Conservation (phyloP, 2,113 vertebrate genomes). For the Pavo muticus region DNA sequence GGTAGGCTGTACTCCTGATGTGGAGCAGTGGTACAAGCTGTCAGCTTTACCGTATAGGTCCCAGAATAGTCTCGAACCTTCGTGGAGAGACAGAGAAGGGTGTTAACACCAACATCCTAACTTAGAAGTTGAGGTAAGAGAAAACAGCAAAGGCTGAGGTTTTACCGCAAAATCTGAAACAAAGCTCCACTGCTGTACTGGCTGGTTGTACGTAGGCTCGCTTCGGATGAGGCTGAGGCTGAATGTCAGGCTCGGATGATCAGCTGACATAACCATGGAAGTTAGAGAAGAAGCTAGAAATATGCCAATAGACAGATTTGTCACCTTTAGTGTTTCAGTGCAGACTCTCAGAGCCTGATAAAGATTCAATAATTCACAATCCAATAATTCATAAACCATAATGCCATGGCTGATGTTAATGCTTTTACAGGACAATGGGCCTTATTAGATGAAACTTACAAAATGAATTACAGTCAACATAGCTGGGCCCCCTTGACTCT, state of each 20-base stretch:
- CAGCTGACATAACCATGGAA: slow-evolving; percentile 87
- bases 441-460: slow-evolving; percentile 7
- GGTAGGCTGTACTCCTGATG: slow-evolving; percentile 87
- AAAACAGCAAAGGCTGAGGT: neutral
- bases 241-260: slow-evolving; percentile 89
- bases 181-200: slow-evolving; percentile 93
- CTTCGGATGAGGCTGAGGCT: slow-evolving; percentile 88
- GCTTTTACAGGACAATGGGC: neutral
- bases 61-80: slow-evolving; percentile 97
- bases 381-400: neutral
- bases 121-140: neutral
- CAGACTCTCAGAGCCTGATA: neutral
- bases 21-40: slow-evolving; percentile 86
- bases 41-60: slow-evolving; percentile 87
- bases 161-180: slow-evolving; percentile 93
- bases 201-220: slow-evolving; percentile 89
- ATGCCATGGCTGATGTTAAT: neutral
- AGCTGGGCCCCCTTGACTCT: slow-evolving; percentile 7
- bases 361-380: neutral
- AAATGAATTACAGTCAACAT: neutral
- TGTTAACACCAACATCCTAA: neutral
- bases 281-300: slow-evolving; percentile 77
- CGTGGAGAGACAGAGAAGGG: neutral
- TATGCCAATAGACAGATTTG: neutral
- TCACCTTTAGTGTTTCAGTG: neutral